Base-by-base conservation (phyloP, 92 coral and sea anemone genomes). In the Palythoa caribaeorum region DNA sequence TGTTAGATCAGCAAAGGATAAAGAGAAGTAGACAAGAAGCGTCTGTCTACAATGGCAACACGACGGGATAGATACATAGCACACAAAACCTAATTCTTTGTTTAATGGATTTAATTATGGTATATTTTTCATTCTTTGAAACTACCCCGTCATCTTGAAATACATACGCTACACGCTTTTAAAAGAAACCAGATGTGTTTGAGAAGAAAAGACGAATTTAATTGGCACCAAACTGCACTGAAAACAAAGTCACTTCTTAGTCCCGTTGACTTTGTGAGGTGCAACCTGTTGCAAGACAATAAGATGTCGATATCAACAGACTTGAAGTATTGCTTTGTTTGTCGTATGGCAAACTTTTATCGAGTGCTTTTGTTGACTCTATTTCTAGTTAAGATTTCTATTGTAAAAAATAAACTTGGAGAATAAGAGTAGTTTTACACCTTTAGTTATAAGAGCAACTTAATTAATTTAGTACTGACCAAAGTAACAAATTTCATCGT, bases 1-100 rank as follows among this genome's bases (percentile, higher is more conserved):
- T 63, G 11, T 68, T 40, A 66, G 83, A 66, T 65, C 44, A n/a
- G 85, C 16, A 20, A 19, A 52, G 2, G 54, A 80, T 62, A 80
- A 78, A 55, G 63, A 37, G 12, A 16, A 38, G 11, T 70, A 35
- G 75, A 7, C 10, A 44, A 28, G 76, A 81, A 66, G 52, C 72
- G 86, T 81, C 76, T 68, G 47, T 80, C 72, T 76, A 51, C 12
- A 77, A 52, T 77, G 81, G 81, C 38, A 77, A 77, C 63, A 77
- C 66, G 2, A 20, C 57, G 55, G 78, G 78, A 37, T 16, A 73
- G 53, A 14, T 16, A 44, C 16, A 0, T 40, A 14, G 36, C 55
- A 36, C 40, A 77, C 2, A 77, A 2, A 52, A 14, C 47, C 28
- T 16, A 11, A 52, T 6, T 53, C 47, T 63, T 1, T 65, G 60